Evolutionary conservation across 2,888 invertebrate species (phyloP).

Genomic region (Tetragonisca angustula): DNA sequence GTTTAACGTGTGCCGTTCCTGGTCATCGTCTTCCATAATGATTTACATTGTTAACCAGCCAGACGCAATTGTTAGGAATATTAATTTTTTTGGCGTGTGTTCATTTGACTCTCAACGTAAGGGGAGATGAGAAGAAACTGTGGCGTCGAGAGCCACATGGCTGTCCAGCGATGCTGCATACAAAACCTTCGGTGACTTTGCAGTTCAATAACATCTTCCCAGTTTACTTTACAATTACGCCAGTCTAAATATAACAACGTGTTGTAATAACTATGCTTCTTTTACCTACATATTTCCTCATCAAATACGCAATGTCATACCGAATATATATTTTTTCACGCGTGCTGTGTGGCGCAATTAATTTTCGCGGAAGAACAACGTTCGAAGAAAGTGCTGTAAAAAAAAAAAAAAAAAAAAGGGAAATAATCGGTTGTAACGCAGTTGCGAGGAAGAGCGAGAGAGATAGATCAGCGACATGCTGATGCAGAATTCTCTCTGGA

Average conservation of each 20-base stretch:
- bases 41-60: conserved; percentile 12
- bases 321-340: background rate
- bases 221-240: background rate
- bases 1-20: background rate
- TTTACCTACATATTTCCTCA: background rate
- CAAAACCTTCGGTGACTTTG: conserved; percentile 14
- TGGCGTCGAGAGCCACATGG: conserved; percentile 57
- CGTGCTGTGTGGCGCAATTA: too few relatives aligned
- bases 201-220: background rate
- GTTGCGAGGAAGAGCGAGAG: background rate
- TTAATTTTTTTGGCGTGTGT: conserved; percentile 49
- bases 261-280: background rate
- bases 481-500: background rate
- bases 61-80: conserved; percentile 53
- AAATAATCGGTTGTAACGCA: too few relatives aligned
- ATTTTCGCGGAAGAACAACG: too few relatives aligned
- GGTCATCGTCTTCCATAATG: conserved; percentile 2
- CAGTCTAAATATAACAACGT: background rate
- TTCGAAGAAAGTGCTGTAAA: too few relatives aligned
- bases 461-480: background rate
- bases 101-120: conserved; percentile 5
- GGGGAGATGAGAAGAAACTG: conserved; percentile 36
- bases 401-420: background rate
- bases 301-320: background rate
- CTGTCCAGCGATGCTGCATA: conserved; percentile 18